A percentile compares a stretch with the other conserved stretches of the same genome.
Conservation (phyloP, 2,113 vertebrate species). For the Protobothrops flavoviridis region DNA sequence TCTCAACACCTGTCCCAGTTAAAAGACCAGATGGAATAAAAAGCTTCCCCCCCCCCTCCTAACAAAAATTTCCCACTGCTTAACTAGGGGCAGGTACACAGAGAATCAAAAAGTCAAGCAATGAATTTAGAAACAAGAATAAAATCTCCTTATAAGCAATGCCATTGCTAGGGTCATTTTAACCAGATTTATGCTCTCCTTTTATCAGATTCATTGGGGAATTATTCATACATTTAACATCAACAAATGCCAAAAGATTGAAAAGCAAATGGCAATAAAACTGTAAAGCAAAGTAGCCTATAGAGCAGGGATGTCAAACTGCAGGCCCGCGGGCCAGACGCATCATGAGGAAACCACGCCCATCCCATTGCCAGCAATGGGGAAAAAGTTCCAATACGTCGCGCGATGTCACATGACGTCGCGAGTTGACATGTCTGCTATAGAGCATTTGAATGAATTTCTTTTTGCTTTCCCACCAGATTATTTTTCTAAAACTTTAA, state of each 20-base stretch:
- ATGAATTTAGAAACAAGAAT: background rate
- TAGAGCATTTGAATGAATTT: background rate
- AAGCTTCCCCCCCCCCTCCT: background rate
- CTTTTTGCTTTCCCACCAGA: background rate
- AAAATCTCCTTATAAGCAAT: background rate
- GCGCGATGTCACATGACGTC: no score
- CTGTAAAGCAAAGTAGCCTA: background rate
- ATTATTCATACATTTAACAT: background rate
- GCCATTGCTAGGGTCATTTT: background rate
- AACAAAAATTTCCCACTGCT: background rate
- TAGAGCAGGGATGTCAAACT: background rate
- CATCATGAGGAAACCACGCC: no score
- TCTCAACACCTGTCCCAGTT: background rate
- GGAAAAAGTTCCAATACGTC: no score
- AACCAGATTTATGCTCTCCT: background rate
- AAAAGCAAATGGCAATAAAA: slow-evolving; percentile 9
- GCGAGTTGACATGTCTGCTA: background rate
- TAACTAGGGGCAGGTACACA: background rate
- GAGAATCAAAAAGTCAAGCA: slow-evolving; percentile 7
- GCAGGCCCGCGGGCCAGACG: no score
- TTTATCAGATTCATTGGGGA: background rate
- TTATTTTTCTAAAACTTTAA: slow-evolving; percentile 21
- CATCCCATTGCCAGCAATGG: no score
- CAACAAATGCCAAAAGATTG: background rate
- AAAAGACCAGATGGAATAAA: background rate